Evolutionary conservation across 2,797 vertebrate genomes (phyloP).

Genomic region (Scyliorhinus canicula): DNA sequence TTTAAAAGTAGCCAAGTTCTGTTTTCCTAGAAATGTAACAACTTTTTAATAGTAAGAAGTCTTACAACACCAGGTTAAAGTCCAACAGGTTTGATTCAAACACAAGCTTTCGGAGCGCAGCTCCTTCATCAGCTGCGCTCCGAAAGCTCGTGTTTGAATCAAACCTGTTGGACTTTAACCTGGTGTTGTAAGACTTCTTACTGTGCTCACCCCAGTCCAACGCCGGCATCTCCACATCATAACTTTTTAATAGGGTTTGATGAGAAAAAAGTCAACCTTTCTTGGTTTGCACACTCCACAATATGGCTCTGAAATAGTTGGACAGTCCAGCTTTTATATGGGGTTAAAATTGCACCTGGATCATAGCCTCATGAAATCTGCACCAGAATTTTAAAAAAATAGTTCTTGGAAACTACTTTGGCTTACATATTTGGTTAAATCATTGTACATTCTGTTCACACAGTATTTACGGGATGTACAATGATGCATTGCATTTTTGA

Average conservation of each 20-base stretch:
- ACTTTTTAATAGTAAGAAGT: not conserved
- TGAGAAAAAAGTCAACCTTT: not conserved
- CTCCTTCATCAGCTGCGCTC: too few relatives aligned
- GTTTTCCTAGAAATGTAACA: not conserved
- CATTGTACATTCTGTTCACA: constrained; percentile 30
- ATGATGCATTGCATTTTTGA: constrained; percentile 30
- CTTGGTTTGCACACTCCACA: too few relatives aligned
- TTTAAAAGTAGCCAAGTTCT: not conserved
- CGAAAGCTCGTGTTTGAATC: too few relatives aligned
- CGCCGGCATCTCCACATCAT: too few relatives aligned
- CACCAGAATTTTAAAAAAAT: not conserved
- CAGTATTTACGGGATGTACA: constrained; percentile 10
- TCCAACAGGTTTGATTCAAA: too few relatives aligned
- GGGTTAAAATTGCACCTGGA: not conserved
- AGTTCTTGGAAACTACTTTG: not conserved
- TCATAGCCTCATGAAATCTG: not conserved
- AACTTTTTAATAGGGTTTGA: not conserved
- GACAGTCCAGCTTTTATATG: not conserved
- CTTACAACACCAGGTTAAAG: too few relatives aligned
- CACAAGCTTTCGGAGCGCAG: too few relatives aligned
- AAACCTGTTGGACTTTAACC: too few relatives aligned
- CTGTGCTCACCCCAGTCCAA: too few relatives aligned
- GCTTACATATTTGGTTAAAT: constrained; percentile 22
- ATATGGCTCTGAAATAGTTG: not conserved
- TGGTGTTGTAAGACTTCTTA: too few relatives aligned